A percentile compares a stretch with the other conserved stretches of the same genome.
Conservation (phyloP, 1,140 invertebrate genomes). For the Drosophila setifemur region DNA sequence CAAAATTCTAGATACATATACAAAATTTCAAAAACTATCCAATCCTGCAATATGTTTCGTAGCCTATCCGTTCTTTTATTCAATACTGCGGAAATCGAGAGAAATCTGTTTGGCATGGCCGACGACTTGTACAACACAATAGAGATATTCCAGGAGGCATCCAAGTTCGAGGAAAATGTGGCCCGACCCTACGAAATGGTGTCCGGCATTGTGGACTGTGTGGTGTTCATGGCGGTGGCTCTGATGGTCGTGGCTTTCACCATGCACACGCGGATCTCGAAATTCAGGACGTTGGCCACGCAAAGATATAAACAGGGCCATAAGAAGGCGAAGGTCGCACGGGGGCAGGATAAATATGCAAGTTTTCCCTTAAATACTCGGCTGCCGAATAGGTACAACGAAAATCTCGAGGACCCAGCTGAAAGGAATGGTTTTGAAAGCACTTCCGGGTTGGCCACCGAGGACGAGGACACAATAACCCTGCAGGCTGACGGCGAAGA, state of each 20-base stretch:
- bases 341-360: background rate
- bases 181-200: slow-evolving; percentile 5
- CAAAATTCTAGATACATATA: background rate
- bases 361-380: background rate
- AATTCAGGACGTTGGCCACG: background rate
- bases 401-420: background rate
- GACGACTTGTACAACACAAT: slow-evolving; percentile 34
- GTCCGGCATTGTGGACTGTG: background rate
- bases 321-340: background rate
- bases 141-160: slow-evolving; percentile 8
- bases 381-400: background rate
- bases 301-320: background rate
- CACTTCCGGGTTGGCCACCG: background rate
- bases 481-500: no score
- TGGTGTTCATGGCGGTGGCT: slow-evolving; percentile 30
- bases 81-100: slow-evolving; percentile 21
- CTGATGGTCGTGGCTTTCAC: background rate
- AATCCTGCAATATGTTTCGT: slow-evolving; percentile 16
- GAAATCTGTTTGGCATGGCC: slow-evolving; percentile 41
- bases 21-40: slow-evolving; percentile 4
- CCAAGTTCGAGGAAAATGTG: slow-evolving; percentile 13
- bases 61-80: background rate
- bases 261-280: slow-evolving; percentile 3
- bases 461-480: background rate
- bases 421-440: background rate